These are phyloP conservation scores for Campoletis sonorensis DNA, from an alignment of 1,140 invertebrate species.

Conservation along the genomic window DNA sequence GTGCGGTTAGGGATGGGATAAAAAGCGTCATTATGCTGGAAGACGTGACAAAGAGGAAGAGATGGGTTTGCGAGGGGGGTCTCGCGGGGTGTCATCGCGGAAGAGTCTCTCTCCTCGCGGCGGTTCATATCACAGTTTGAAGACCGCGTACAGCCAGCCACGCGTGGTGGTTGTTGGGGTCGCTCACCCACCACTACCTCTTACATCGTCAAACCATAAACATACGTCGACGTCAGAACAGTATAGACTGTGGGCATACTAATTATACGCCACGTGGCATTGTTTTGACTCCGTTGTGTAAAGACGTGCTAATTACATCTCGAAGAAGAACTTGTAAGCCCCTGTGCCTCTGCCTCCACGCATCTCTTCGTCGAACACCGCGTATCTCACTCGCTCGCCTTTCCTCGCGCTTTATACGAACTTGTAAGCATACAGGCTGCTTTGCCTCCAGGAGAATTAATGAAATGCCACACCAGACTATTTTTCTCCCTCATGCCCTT, in stretches of 20 bases:
- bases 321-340: conserved; percentile 64
- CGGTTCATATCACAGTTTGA: conserved; percentile 17
- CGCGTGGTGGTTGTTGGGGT: conserved; percentile 40
- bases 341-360: background rate
- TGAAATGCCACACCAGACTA: conserved; percentile 59
- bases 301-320: conserved; percentile 74
- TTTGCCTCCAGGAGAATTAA: conserved; percentile 55
- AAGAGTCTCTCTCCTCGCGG: conserved; percentile 22
- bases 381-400: background rate
- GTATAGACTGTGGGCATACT: conserved; percentile 62
- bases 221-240: conserved; percentile 3
- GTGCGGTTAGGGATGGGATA: background rate
- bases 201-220: background rate
- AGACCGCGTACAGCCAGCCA: background rate
- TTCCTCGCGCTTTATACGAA: background rate
- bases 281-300: conserved; percentile 61
- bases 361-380: conserved; percentile 16
- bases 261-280: conserved; percentile 66
- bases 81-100: conserved; percentile 35
- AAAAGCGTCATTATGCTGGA: conserved; percentile 33
- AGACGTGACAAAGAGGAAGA: conserved; percentile 19
- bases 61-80: conserved; percentile 18
- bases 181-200: background rate
- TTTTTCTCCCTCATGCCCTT: conserved; percentile 24
- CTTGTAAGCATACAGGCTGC: background rate